These are phyloP conservation scores for Muraenolepis orangiensis DNA, from an alignment of 2,797 vertebrate genomes.

Conservation along the genomic window DNA sequence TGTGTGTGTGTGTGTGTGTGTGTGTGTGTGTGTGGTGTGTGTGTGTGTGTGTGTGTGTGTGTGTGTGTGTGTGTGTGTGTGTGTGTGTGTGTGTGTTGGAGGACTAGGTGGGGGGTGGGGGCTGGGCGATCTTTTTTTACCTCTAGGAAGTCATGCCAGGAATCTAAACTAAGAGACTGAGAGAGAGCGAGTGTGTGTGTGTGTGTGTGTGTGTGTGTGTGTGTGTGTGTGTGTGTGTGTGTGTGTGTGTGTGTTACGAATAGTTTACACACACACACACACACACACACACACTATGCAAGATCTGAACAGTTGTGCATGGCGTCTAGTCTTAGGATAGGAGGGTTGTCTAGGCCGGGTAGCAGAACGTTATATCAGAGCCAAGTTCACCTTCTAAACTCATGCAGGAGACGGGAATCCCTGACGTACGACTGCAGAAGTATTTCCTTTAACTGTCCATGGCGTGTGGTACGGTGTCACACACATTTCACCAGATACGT, in stretches of 20 bases:
- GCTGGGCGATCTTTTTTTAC: too few relatives aligned
- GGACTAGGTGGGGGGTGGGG: too few relatives aligned
- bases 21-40: conserved; percentile 20
- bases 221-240: conserved; percentile 20
- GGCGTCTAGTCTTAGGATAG: neutral
- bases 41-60: conserved; percentile 19
- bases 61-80: conserved; percentile 29
- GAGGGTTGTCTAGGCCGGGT: neutral
- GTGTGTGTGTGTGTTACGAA: conserved; percentile 30
- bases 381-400: neutral
- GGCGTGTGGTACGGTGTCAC: neutral
- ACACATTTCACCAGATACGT: neutral
- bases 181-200: conserved; percentile 21
- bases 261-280: conserved; percentile 59
- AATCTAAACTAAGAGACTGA: too few relatives aligned
- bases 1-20: conserved; percentile 21
- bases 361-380: neutral
- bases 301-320: neutral
- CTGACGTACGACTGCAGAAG: neutral
- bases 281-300: too few relatives aligned
- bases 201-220: conserved; percentile 21
- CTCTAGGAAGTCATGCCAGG: too few relatives aligned
- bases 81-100: conserved; percentile 20
- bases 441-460: neutral
- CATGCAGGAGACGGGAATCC: neutral